phyloP scores from a whole-genome alignment of 2,797 vertebrate species.

The Rhadinocentrus ornatus region DNA sequence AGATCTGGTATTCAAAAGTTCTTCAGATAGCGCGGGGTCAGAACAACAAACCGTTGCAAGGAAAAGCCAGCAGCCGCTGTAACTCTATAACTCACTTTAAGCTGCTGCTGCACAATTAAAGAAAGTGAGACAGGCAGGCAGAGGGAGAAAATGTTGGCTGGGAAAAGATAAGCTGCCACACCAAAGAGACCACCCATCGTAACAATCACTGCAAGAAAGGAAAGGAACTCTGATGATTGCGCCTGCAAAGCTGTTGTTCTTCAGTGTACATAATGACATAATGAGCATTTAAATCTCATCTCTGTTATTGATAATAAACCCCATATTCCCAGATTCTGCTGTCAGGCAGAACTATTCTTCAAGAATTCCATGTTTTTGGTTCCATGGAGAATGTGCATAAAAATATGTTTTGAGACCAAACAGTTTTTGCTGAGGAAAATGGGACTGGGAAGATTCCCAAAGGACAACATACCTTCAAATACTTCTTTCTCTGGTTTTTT shows the following conservation, averaged over 20 bases:
- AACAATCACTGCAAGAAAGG: constrained; percentile 22
- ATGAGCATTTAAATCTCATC: neutral
- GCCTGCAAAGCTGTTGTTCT: neutral
- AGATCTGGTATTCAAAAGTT: constrained; percentile 80
- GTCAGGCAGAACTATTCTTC: neutral
- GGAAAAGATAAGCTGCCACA: constrained; percentile 25
- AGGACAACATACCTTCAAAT: neutral
- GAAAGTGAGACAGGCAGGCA: neutral
- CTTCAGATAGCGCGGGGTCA: constrained; percentile 77
- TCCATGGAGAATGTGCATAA: neutral
- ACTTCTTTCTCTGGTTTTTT: neutral
- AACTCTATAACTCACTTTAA: constrained; percentile 73
- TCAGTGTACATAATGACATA: neutral
- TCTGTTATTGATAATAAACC: neutral
- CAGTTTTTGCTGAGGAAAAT: neutral
- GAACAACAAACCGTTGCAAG: constrained; percentile 76
- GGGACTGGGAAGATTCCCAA: neutral
- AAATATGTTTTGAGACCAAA: neutral
- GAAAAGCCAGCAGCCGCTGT: constrained; percentile 48
- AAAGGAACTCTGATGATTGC: neutral
- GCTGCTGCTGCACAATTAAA: constrained; percentile 35
- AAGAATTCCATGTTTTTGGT: neutral
- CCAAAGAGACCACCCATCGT: constrained; percentile 26
- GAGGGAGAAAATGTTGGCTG: constrained; percentile 4
- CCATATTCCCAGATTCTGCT: neutral